Conservation (phyloP, 2,888 invertebrate species). For the Hermaeophaga mercurialis region DNA sequence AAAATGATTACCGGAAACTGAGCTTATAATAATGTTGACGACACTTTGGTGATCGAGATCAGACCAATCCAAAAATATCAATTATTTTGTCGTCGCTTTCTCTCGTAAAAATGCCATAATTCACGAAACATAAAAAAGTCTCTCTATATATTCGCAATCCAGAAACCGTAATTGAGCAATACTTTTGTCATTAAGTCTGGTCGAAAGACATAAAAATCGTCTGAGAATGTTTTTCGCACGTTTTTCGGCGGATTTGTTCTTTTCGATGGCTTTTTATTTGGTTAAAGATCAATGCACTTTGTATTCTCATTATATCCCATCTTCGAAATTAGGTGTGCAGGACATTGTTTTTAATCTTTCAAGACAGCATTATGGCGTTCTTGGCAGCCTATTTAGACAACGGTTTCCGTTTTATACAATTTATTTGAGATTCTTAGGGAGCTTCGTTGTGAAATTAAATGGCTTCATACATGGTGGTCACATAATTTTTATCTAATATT, state of each 20-base stretch:
- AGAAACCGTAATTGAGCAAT: slow-evolving; percentile 36
- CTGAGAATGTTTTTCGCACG: slow-evolving; percentile 32
- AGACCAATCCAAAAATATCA: slow-evolving; percentile 20
- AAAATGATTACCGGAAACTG: too few species aligned
- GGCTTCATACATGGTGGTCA: too few species aligned
- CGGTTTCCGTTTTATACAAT: not conserved
- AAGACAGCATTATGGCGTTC: not conserved
- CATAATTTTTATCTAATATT: too few species aligned
- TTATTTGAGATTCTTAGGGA: not conserved
- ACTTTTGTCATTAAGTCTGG: slow-evolving; percentile 37
- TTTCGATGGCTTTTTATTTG: slow-evolving; percentile 8
- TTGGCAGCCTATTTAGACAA: not conserved
- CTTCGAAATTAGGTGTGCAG: slow-evolving; percentile 10
- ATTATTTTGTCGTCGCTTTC: slow-evolving; percentile 31
- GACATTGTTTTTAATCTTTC: slow-evolving; percentile 13
- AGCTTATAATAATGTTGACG: not conserved
- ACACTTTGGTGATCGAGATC: not conserved
- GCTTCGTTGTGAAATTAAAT: too few species aligned
- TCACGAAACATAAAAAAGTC: slow-evolving; percentile 17
- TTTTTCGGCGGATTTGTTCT: slow-evolving; percentile 24
- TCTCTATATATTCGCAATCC: slow-evolving; percentile 20
- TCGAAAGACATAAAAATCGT: slow-evolving; percentile 35
- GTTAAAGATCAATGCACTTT: slow-evolving; percentile 14
- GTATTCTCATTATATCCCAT: slow-evolving; percentile 7
- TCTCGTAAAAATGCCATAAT: slow-evolving; percentile 30